These are phyloP conservation scores for Aleiodes testaceus DNA, from an alignment of 2,888 invertebrate species.

Conservation along the genomic window DNA sequence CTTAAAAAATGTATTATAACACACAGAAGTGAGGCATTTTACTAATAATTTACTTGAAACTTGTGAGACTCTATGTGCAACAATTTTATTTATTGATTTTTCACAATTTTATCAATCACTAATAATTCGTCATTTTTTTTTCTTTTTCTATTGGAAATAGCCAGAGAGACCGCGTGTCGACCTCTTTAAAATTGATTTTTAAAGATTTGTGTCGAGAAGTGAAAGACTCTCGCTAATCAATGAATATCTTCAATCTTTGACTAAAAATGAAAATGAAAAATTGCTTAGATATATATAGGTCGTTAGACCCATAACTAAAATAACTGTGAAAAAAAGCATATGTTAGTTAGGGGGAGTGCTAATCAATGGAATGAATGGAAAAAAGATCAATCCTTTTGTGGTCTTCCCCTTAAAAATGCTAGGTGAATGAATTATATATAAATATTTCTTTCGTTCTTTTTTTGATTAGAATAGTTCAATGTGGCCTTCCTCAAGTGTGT, in stretches of 20 bases:
- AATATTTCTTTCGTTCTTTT: constrained; percentile 22
- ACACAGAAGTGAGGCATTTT: constrained; percentile 1
- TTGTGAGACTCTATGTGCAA: constrained; percentile 12
- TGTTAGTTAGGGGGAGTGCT: constrained; percentile 4
- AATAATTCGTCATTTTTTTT: too few species aligned
- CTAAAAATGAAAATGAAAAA: neutral
- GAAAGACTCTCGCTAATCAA: constrained; percentile 1
- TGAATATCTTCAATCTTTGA: constrained; percentile 6
- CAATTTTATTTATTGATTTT: constrained; percentile 13
- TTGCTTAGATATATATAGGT: constrained; percentile 10
- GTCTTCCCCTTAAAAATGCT: constrained; percentile 28
- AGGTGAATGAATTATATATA: constrained; percentile 15
- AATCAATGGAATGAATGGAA: neutral
- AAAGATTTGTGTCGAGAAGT: constrained; percentile 25
- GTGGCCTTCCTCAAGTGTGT: constrained; percentile 71
- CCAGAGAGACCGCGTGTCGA: neutral
- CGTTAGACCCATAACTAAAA: neutral
- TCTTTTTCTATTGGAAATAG: constrained; percentile 7
- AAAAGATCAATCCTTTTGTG: constrained; percentile 1
- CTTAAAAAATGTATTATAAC: constrained; percentile 7
- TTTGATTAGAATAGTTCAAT: constrained; percentile 71
- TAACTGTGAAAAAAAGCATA: neutral
- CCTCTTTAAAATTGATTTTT: constrained; percentile 25
- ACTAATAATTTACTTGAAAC: constrained; percentile 18
- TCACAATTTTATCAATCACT: too few species aligned